Conservation (phyloP, 2,797 vertebrate species). For the Denticeps clupeoides region DNA sequence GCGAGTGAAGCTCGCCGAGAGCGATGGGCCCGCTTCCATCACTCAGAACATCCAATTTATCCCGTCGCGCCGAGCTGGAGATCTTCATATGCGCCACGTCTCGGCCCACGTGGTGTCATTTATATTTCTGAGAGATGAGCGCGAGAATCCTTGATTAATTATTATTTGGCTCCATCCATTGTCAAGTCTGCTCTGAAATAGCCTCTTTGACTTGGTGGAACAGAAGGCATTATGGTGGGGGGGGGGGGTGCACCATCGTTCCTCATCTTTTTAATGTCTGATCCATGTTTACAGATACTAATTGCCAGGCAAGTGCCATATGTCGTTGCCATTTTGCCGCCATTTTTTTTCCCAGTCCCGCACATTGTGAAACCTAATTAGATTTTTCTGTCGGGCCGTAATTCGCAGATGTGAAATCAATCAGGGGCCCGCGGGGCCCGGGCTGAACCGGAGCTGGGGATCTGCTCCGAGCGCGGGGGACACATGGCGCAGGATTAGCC, state of each 20-base stretch:
- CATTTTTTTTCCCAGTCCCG: no score
- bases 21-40: slow-evolving; percentile 51
- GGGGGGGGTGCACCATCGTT: slow-evolving; percentile 31
- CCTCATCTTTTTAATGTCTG: slow-evolving; percentile 49
- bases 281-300: slow-evolving; percentile 57
- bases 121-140: slow-evolving; percentile 40
- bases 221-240: slow-evolving; percentile 49
- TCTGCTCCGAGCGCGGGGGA: background rate
- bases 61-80: no score
- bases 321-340: slow-evolving; percentile 46
- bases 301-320: slow-evolving; percentile 55
- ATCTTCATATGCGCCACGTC: slow-evolving; percentile 38
- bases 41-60: slow-evolving; percentile 60
- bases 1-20: slow-evolving; percentile 39
- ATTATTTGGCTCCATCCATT: slow-evolving; percentile 35
- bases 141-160: slow-evolving; percentile 35
- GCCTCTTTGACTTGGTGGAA: slow-evolving; percentile 48
- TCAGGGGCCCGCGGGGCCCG: slow-evolving; percentile 20
- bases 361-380: slow-evolving; percentile 52
- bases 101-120: no score
- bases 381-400: slow-evolving; percentile 39
- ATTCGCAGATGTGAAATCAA: slow-evolving; percentile 47
- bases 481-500: slow-evolving; percentile 17
- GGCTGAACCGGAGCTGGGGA: background rate
- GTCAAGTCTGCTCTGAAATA: slow-evolving; percentile 37